A percentile compares a stretch with the other conserved stretches of the same genome.
These are phyloP conservation scores for Phaethornis superciliosus DNA, from an alignment of 2,113 vertebrate species.

Conservation along the genomic window DNA sequence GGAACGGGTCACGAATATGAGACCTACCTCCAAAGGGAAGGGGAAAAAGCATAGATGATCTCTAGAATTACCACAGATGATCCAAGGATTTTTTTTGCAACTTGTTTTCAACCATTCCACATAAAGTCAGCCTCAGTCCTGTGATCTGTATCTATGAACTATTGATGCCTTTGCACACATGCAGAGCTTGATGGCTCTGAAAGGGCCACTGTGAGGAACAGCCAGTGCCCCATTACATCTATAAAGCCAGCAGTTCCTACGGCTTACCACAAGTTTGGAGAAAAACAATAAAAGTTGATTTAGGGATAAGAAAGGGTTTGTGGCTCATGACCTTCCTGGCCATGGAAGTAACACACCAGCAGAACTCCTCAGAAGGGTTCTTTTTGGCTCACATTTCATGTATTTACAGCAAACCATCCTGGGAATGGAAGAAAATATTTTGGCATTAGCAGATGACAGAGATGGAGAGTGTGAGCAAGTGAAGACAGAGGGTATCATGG, in stretches of 20 bases:
- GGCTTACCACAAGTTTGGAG: background rate
- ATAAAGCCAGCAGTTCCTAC: background rate
- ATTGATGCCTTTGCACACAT: accelerated
- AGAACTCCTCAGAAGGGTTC: background rate
- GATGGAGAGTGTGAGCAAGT: background rate
- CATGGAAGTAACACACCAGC: background rate
- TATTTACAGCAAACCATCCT: background rate
- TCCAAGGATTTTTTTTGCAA: background rate
- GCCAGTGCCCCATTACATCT: background rate
- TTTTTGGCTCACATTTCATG: background rate
- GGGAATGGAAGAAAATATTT: background rate
- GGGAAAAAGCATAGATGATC: background rate
- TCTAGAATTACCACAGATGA: too few relatives aligned
- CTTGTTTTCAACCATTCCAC: background rate
- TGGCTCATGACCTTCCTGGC: background rate
- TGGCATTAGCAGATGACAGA: background rate
- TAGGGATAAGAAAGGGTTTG: background rate
- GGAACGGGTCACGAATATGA: background rate
- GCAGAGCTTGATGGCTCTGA: accelerated
- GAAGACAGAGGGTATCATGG: background rate
- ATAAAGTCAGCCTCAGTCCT: background rate
- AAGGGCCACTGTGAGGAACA: background rate
- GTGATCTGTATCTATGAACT: background rate
- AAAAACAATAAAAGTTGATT: background rate
- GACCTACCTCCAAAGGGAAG: background rate